A percentile compares a stretch with the other conserved stretches of the same genome.
These are phyloP conservation scores for Ypsolopha scabrella DNA, from an alignment of 2,888 invertebrate genomes.

Conservation along the genomic window DNA sequence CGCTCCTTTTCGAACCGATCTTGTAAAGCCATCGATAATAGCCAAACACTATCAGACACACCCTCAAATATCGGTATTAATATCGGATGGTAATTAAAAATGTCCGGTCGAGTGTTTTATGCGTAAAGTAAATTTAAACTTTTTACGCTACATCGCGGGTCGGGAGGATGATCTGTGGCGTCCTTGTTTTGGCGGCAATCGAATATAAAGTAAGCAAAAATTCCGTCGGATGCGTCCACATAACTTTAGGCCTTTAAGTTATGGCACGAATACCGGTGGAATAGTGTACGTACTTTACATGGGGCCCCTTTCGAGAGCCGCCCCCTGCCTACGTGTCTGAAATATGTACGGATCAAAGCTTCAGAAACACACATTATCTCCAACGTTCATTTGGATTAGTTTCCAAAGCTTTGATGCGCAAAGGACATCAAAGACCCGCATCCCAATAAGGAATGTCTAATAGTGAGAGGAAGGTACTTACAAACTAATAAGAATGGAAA, in stretches of 20 bases:
- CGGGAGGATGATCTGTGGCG: constrained; percentile 47
- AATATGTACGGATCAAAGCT: neutral
- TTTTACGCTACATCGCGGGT: constrained; percentile 14
- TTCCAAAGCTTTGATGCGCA: constrained; percentile 15
- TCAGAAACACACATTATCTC: neutral
- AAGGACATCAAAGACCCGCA: constrained; percentile 39
- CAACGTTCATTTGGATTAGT: constrained; percentile 6
- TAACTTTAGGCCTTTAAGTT: constrained; percentile 65
- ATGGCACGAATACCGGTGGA: constrained; percentile 47
- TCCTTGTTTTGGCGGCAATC: constrained; percentile 47
- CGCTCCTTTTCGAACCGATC: constrained; percentile 24
- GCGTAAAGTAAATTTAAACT: constrained; percentile 26
- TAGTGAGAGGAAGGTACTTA: constrained; percentile 38
- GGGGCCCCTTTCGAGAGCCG: constrained; percentile 54
- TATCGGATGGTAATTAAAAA: constrained; percentile 39
- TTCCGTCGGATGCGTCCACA: constrained; percentile 51
- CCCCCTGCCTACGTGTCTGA: constrained; percentile 41
- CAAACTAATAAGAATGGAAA: constrained; percentile 45
- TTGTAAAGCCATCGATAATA: constrained; percentile 33
- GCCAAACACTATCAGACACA: constrained; percentile 62
- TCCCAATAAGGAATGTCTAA: constrained; percentile 40
- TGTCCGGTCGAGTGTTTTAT: constrained; percentile 36
- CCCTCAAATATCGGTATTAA: constrained; percentile 39
- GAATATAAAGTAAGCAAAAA: constrained; percentile 45
- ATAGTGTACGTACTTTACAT: constrained; percentile 42